Conservation (phyloP, 2,888 invertebrate genomes). For the Sabellastarte sp. region DNA sequence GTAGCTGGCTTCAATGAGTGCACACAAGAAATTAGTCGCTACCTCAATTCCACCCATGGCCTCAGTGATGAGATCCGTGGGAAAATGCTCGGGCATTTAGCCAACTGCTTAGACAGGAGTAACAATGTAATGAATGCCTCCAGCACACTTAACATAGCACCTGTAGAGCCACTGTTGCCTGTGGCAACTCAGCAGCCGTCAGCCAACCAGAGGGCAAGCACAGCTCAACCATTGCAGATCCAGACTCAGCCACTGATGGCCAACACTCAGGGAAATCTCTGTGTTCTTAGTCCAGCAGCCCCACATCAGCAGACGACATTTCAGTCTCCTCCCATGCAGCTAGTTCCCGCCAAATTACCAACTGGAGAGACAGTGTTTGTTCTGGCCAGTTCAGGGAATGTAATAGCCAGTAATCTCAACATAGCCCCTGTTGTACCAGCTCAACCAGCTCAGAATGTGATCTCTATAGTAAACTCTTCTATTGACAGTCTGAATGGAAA, state of each 20-base stretch:
- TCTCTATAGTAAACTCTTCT: too few species aligned
- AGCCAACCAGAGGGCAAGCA: too few species aligned
- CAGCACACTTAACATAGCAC: background rate
- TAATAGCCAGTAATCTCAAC: too few species aligned
- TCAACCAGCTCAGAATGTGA: too few species aligned
- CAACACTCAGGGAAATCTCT: background rate
- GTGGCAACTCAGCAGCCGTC: background rate
- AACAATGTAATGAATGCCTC: background rate
- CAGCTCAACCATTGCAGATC: background rate
- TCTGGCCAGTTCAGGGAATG: slow-evolving; percentile 15
- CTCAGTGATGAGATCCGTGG: slow-evolving; percentile 39
- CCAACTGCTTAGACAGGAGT: slow-evolving; percentile 16
- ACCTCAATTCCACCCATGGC: slow-evolving; percentile 41
- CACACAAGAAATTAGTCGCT: slow-evolving; percentile 49
- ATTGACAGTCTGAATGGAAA: too few species aligned
- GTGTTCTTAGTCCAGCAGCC: slow-evolving; percentile 5
- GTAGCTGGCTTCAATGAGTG: slow-evolving; percentile 40
- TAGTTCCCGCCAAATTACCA: slow-evolving; percentile 24
- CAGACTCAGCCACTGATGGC: background rate
- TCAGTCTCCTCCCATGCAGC: slow-evolving; percentile 12
- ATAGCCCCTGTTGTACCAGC: too few species aligned
- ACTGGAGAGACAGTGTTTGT: slow-evolving; percentile 23
- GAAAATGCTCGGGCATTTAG: slow-evolving; percentile 41
- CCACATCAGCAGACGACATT: background rate
- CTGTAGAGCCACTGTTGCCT: background rate